Evolutionary conservation across 2,113 vertebrate genomes (phyloP), one percentile per base, ranked within the genome.

Genomic region (Romanogobio albipinnatus): DNA sequence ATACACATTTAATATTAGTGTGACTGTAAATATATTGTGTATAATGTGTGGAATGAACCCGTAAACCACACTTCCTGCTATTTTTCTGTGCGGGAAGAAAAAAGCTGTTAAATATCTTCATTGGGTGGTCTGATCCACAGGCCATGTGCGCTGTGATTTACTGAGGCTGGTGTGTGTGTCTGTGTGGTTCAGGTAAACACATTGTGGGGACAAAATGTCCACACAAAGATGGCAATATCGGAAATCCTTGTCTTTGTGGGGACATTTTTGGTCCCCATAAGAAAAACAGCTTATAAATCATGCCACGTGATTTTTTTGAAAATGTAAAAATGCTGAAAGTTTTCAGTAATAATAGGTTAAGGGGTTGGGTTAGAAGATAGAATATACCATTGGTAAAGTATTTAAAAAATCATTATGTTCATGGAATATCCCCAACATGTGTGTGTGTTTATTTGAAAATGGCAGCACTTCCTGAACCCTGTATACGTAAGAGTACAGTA

Each of bases 101-200:
- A 78, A 43, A 11, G 22, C 36, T 8, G 9, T n/a, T 64, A n/a
- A 47, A 51, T 9, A 2, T 61, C 56, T 61, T 13, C 45, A 58
- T 62, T 80, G 43, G 76, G 76, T 85, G 84, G 76, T 73, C 64
- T 73, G 5, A 56, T 6, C 22, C 39, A 71, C 49, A 80, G 49
- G 36, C 49, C 24, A 81, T 74, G 77, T 61, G 77, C 36, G 9
- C 11, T 29, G 45, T 5, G 24, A 43, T 58, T 78, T 51, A 64
- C n/a, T 74, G 9, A 59, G 14, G 45, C 26, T 51, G n/a, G 24
- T 19, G 4, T 24, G 39, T 43, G 39, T 10, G 36, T 6, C 14
- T 53, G 17, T 56, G 17, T 56, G 53, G 4, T 58, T 58, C 53
- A 58, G 45, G 45, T 47, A 47, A 9, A 51, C 49, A 13, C 10